A percentile compares a stretch with the other conserved stretches of the same genome.
These are phyloP conservation scores for Orchesella cincta DNA, from an alignment of 1,140 invertebrate species.

Conservation along the genomic window DNA sequence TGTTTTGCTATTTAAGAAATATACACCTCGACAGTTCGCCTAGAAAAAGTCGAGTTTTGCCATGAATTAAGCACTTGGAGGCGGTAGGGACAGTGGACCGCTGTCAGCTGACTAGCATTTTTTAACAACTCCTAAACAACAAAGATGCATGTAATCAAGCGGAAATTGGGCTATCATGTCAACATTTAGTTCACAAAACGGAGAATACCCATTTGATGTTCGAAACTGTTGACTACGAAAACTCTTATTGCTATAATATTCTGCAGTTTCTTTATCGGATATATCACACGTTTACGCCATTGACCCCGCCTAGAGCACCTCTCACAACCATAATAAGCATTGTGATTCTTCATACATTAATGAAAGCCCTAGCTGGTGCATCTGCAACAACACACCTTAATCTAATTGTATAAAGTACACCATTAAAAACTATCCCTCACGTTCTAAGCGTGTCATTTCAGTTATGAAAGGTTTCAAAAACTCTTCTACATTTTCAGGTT, in stretches of 20 bases:
- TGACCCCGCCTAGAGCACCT: conserved; percentile 36
- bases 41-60: no score
- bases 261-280: background rate
- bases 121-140: conserved; percentile 46
- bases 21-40: no score
- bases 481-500: no score
- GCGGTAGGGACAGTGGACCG: no score
- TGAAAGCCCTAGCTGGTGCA: conserved; percentile 41
- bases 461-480: no score
- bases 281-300: conserved; percentile 28
- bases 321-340: conserved; percentile 43
- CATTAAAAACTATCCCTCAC: no score
- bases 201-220: conserved; percentile 39
- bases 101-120: no score
- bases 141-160: conserved; percentile 51
- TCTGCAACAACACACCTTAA: conserved; percentile 37
- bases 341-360: conserved; percentile 35
- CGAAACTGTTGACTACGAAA: conserved; percentile 37
- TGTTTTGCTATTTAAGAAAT: no score
- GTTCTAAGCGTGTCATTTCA: no score
- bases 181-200: conserved; percentile 34
- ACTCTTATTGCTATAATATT: conserved; percentile 38
- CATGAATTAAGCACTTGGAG: no score
- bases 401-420: no score
- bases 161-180: conserved; percentile 47